phyloP scores from a whole-genome alignment of 2,888 invertebrate genomes.

The Mythimna impura region DNA sequence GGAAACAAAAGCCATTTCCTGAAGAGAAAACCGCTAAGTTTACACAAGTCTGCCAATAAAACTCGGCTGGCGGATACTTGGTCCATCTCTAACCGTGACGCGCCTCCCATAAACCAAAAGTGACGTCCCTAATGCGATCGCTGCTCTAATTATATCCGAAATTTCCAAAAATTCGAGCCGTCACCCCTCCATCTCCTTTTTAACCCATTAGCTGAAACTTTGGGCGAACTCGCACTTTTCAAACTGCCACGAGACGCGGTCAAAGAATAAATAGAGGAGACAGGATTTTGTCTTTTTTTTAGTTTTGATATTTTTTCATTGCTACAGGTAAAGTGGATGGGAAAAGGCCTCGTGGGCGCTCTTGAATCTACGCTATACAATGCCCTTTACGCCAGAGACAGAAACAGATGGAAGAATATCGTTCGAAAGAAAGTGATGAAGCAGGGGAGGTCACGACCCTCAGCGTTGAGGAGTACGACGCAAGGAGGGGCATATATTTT shows the following conservation, averaged over 20 bases:
- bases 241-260: conserved; percentile 67
- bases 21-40: conserved; percentile 56
- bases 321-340: too few species aligned
- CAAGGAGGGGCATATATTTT: too few species aligned
- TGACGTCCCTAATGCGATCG: conserved; percentile 87
- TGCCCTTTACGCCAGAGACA: too few species aligned
- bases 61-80: conserved; percentile 66
- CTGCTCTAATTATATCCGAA: conserved; percentile 87
- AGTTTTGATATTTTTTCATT: not conserved
- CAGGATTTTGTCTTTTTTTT: not conserved
- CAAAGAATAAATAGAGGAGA: conserved; percentile 65
- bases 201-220: conserved; percentile 87
- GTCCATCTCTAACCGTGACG: conserved; percentile 66
- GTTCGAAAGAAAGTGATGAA: too few species aligned
- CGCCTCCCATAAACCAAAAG: conserved; percentile 85
- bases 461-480: not conserved
- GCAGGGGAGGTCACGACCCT: too few species aligned
- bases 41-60: conserved; percentile 74
- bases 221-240: conserved; percentile 81
- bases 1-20: conserved; percentile 53
- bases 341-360: too few species aligned
- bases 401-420: too few species aligned
- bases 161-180: conserved; percentile 84
- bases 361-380: too few species aligned
- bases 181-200: conserved; percentile 71